Percentiles rank a stretch among this genome's conserved stretches.
These are phyloP conservation scores for Agriopis leucophaearia DNA, from an alignment of 2,888 invertebrate genomes.

Conservation along the genomic window DNA sequence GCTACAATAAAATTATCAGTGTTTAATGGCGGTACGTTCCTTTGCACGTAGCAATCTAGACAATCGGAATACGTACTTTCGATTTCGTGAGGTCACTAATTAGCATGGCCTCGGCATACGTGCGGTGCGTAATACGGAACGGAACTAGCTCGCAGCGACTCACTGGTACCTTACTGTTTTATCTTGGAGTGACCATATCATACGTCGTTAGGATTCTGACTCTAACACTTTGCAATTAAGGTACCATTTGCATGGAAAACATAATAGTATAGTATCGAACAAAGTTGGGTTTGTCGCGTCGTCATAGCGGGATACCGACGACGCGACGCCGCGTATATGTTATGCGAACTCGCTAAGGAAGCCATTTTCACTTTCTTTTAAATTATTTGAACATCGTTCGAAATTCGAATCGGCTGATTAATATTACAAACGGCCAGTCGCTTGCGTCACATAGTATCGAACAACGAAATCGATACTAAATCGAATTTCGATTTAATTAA, in stretches of 20 bases:
- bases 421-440: conserved; percentile 58
- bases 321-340: conserved; percentile 33
- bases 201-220: conserved; percentile 9
- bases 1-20: conserved; percentile 50
- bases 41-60: conserved; percentile 70
- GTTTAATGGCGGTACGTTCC: conserved; percentile 65
- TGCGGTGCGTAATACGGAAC: conserved; percentile 76
- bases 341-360: conserved; percentile 56
- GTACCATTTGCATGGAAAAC: conserved; percentile 2
- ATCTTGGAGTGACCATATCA: conserved; percentile 24
- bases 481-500: conserved; percentile 45
- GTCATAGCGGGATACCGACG: conserved; percentile 20
- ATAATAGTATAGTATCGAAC: conserved; percentile 4
- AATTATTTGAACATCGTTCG: conserved; percentile 69
- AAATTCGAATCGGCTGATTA: conserved; percentile 69
- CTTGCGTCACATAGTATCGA: conserved; percentile 59
- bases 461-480: conserved; percentile 51
- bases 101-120: conserved; percentile 82
- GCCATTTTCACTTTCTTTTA: conserved; percentile 82
- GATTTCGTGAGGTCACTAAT: conserved; percentile 83
- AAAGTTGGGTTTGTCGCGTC: conserved; percentile 12
- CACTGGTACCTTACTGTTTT: conserved; percentile 39
- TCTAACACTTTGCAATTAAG: conserved; percentile 4
- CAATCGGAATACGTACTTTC: conserved; percentile 71
- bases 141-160: conserved; percentile 68